Conservation (phyloP, 2,113 vertebrate genomes). For the Serilophus lunatus region DNA sequence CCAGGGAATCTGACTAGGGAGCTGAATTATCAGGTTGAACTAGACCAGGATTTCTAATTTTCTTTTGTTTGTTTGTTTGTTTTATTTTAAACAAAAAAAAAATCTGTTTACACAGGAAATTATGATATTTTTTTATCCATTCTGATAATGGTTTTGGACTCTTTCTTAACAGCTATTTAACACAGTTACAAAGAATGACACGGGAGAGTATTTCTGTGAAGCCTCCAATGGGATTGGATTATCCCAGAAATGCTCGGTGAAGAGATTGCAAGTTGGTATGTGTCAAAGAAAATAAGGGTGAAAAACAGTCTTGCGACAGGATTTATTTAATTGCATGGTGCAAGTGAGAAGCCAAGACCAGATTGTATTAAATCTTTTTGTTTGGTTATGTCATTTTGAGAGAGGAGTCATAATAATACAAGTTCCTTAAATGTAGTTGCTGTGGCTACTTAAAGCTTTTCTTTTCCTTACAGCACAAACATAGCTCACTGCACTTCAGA, state of each 20-base stretch:
- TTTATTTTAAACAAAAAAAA: too few relatives aligned
- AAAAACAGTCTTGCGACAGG: neutral
- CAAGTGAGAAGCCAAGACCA: neutral
- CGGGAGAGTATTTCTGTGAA: slow-evolving; percentile 90
- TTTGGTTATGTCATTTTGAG: neutral
- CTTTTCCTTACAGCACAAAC: neutral
- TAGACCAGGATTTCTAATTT: neutral
- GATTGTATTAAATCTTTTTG: neutral
- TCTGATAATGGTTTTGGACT: slow-evolving; percentile 3
- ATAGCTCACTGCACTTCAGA: neutral
- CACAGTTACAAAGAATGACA: slow-evolving; percentile 82
- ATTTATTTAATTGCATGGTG: neutral
- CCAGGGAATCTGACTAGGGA: neutral
- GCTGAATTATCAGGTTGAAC: neutral
- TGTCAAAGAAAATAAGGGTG: slow-evolving; percentile 9
- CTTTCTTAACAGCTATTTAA: slow-evolving; percentile 82
- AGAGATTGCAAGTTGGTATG: slow-evolving; percentile 83
- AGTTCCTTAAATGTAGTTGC: neutral
- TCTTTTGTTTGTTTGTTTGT: neutral
- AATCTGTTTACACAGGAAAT: neutral
- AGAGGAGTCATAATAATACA: neutral
- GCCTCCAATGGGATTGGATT: slow-evolving; percentile 84
- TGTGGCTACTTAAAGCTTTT: neutral
- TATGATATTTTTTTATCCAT: neutral
- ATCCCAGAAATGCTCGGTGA: slow-evolving; percentile 81